These are phyloP conservation scores for Lepus americanus DNA, from an alignment of 2,113 vertebrate species.

Conservation along the genomic window DNA sequence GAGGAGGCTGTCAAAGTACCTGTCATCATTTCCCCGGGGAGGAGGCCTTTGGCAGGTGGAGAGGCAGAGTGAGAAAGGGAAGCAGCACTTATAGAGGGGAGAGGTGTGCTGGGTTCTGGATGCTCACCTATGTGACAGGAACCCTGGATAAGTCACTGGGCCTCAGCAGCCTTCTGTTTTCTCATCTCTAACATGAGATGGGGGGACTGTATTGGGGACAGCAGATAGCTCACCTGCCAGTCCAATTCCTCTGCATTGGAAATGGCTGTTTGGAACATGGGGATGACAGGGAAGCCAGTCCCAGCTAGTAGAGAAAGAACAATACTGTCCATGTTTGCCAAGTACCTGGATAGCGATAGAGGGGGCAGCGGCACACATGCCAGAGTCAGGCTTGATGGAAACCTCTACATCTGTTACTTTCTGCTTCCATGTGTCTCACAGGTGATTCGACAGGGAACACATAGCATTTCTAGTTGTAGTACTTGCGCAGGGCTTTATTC, in stretches of 20 bases:
- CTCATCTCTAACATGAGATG: neutral
- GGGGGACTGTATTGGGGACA: neutral
- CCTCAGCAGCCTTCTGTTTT: neutral
- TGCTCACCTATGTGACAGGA: neutral
- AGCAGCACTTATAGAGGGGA: neutral
- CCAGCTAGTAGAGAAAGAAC: neutral
- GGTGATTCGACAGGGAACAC: neutral
- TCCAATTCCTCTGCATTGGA: neutral
- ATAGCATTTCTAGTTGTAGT: neutral
- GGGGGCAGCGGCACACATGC: neutral
- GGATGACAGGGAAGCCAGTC: neutral
- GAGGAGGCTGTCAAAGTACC: neutral
- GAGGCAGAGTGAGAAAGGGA: neutral
- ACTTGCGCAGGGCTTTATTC: neutral
- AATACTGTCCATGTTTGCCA: neutral
- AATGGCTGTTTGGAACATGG: neutral
- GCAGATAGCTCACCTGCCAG: neutral
- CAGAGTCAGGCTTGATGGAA: neutral
- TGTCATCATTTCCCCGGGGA: neutral
- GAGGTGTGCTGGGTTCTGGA: neutral
- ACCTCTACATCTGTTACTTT: constrained; percentile 16
- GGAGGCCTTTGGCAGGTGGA: neutral
- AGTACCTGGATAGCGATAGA: neutral
- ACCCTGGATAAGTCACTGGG: neutral
- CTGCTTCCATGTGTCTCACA: neutral